Evolutionary conservation across 2,797 vertebrate species (phyloP), one percentile per base, ranked within the genome.

Genomic region (Acipenser oxyrinchus): DNA sequence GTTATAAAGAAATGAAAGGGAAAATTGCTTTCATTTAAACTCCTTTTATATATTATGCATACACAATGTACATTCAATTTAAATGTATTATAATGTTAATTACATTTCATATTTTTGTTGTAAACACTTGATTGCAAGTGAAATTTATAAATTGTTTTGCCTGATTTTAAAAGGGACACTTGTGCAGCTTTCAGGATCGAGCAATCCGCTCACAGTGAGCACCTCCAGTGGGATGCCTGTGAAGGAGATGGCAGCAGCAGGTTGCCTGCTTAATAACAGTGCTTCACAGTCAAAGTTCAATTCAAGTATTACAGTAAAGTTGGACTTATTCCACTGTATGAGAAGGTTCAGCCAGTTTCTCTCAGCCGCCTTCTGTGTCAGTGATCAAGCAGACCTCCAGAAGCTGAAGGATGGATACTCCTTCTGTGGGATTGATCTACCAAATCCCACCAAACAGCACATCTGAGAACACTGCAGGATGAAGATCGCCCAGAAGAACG

Each of bases 261-360:
- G 55, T 6, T n/a, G 2, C 6, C 58, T 66, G 49, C 7, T 12
- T 6, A 73, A 72, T 63, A 52, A 10, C 1, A 65, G 71, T 66
- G 65, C 73, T 7, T 74, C 70, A 11, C 6, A 67, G 51, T 13
- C 4, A 3, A 62, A 68, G 13, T 76, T 11, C 60, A 74, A 65
- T 8, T 0, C 0, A 1, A 9, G 65, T n/a, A 75, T 71, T 6
- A 18, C 10, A 8, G 50, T 76, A 6, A 74, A 74, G 15, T 60
- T 71, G 65, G 69, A 76, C 53, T 12, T 71, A 51, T 74, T 76
- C 50, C 67, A 76, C 6, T 74, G 74, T 59, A 55, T 70, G 70
- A 15, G 72, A 18, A 49, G 53, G 10, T 65, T 76, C 13, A 13
- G 62, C 64, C 52, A 71, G 63, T 55, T 72, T 37, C 64, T 74